Percentiles rank a stretch among this genome's conserved stretches.
Conservation (phyloP, 2,888 invertebrate genomes). For the Drepana falcataria region DNA sequence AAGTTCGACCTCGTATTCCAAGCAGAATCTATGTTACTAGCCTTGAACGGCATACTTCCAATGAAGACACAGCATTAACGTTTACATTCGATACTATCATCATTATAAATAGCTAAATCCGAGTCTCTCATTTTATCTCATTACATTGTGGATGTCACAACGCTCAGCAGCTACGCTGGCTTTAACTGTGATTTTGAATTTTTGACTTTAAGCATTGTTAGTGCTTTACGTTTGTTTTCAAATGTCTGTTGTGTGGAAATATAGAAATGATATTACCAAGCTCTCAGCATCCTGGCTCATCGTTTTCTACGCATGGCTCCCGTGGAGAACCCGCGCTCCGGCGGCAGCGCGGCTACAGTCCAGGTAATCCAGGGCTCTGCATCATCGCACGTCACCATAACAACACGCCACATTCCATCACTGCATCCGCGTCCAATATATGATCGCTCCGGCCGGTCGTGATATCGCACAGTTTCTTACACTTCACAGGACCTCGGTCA, state of each 20-base stretch:
- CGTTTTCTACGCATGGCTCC: conserved; percentile 83
- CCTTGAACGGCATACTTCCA: conserved; percentile 41
- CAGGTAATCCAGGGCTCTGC: conserved; percentile 58
- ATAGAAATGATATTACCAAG: conserved; percentile 80
- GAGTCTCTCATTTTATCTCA: conserved; percentile 26
- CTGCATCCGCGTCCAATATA: conserved; percentile 78
- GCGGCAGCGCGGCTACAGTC: conserved; percentile 50
- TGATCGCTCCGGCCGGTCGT: conserved; percentile 71
- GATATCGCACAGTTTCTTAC: conserved; percentile 76
- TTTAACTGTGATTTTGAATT: too few relatives aligned
- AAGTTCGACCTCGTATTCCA: background rate
- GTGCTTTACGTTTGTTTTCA: background rate
- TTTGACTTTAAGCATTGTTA: too few relatives aligned
- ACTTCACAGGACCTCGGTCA: conserved; percentile 53
- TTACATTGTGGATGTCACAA: conserved; percentile 18
- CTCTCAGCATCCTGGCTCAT: conserved; percentile 85
- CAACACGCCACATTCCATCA: conserved; percentile 75
- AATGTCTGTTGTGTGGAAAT: conserved; percentile 18
- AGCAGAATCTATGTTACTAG: conserved; percentile 15
- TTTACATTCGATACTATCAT: conserved; percentile 52
- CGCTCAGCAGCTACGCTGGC: conserved; percentile 1
- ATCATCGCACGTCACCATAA: conserved; percentile 71
- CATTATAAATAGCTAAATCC: conserved; percentile 59
- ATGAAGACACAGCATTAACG: conserved; percentile 30
- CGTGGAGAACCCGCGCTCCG: conserved; percentile 60